These are phyloP conservation scores for Paraescarpia echinospica DNA, from an alignment of 1,140 invertebrate genomes.

Conservation along the genomic window DNA sequence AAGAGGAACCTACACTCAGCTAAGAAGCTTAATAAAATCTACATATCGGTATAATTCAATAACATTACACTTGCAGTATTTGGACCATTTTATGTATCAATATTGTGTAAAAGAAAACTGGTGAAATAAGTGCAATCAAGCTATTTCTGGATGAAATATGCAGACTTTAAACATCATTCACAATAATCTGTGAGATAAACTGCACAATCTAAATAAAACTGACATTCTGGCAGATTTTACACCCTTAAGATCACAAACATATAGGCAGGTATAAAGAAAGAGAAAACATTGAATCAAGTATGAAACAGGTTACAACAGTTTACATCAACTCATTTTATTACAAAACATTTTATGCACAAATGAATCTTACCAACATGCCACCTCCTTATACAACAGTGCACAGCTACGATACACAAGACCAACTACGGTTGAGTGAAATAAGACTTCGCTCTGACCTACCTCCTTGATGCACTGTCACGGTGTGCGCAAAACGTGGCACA, in stretches of 20 bases:
- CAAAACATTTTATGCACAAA: conserved; percentile 1
- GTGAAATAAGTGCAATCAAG: neutral
- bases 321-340: neutral
- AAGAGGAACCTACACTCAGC: neutral
- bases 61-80: neutral
- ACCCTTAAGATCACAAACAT: neutral
- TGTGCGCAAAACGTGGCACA: too few species aligned
- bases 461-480: too few species aligned
- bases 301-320: neutral
- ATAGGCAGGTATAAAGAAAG: neutral
- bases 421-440: neutral
- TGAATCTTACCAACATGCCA: neutral
- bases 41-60: too few species aligned
- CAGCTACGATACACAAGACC: neutral
- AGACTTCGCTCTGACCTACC: neutral
- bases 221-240: neutral
- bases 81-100: neutral
- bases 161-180: neutral
- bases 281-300: neutral
- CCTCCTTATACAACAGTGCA: neutral
- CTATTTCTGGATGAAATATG: neutral
- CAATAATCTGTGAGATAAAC: neutral
- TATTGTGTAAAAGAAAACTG: neutral
- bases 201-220: neutral
- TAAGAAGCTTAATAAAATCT: neutral